phyloP scores from a whole-genome alignment of 1,140 invertebrate genomes.

The Drosophila repletoides region DNA sequence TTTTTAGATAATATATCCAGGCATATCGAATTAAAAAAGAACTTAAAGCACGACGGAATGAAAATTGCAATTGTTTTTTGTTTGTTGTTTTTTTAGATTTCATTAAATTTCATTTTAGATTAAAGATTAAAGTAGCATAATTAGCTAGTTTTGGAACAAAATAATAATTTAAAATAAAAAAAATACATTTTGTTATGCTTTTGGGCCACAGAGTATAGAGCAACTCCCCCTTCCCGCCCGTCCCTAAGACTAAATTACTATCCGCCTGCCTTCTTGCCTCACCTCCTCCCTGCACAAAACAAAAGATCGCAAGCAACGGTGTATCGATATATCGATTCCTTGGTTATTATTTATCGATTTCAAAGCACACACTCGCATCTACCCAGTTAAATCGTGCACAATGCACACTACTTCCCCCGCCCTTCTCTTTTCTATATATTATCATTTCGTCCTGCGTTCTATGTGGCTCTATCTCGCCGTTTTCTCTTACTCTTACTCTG shows the following conservation, averaged over 20 bases:
- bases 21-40: constrained; percentile 33
- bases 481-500: neutral
- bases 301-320: neutral
- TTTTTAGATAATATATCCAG: constrained; percentile 42
- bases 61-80: constrained; percentile 43
- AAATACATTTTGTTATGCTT: constrained; percentile 11
- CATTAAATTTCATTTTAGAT: constrained; percentile 31
- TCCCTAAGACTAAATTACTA: no score
- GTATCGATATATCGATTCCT: no score
- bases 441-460: constrained; percentile 2
- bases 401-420: neutral
- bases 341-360: no score
- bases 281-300: no score
- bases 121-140: constrained; percentile 61
- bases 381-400: no score
- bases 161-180: constrained; percentile 42
- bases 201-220: neutral
- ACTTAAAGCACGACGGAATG: constrained; percentile 65
- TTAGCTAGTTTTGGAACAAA: constrained; percentile 66
- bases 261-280: no score
- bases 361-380: no score
- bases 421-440: neutral
- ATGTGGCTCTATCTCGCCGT: neutral
- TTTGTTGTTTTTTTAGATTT: constrained; percentile 24
- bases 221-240: constrained; percentile 13